A percentile compares a stretch with the other conserved stretches of the same genome.
Conservation (phyloP, 2,113 vertebrate species). For the Prolemur simus region DNA sequence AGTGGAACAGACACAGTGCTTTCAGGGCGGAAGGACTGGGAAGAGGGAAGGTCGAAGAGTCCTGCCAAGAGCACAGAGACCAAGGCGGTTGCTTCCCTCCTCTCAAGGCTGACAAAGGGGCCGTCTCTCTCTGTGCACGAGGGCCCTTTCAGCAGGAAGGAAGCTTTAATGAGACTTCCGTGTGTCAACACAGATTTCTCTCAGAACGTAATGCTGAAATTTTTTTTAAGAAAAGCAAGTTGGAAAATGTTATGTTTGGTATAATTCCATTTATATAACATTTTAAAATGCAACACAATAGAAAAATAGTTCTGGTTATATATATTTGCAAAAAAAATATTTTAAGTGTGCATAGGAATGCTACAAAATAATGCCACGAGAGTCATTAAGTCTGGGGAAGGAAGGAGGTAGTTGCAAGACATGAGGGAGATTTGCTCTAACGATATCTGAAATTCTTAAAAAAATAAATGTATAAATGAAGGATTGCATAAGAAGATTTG, state of each 20-base stretch:
- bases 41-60: fast-evolving
- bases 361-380: neutral
- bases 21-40: neutral
- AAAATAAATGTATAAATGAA: neutral
- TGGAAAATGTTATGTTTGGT: neutral
- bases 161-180: neutral
- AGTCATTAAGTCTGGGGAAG: neutral
- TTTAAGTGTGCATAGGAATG: neutral
- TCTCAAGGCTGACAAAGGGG: neutral
- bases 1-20: neutral
- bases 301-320: neutral
- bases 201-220: neutral
- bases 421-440: neutral
- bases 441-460: neutral
- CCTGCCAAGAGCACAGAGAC: neutral
- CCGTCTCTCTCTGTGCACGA: neutral
- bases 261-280: neutral
- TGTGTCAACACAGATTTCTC: neutral
- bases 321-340: neutral
- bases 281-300: neutral
- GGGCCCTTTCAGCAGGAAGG: neutral
- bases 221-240: neutral
- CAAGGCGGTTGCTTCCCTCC: neutral
- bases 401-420: neutral
- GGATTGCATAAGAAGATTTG: neutral